Evolutionary conservation across 1,140 invertebrate species (phyloP), one percentile per base, ranked within the genome.

Genomic region (Caenorhabditis briggsae): DNA sequence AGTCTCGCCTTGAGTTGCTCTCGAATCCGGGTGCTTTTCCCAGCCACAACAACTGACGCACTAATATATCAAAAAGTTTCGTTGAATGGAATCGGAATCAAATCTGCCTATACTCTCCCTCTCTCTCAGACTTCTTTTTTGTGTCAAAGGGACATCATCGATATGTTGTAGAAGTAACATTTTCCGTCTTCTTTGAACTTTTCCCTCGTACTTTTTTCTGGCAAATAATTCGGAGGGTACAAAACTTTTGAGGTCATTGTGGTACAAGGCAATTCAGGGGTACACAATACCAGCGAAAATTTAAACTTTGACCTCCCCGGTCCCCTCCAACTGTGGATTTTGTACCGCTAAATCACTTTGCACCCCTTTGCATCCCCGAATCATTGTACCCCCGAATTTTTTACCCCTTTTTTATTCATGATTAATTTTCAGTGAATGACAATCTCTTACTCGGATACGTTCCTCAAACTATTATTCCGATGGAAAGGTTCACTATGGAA

Each of bases 401-500:
- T 46, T 43, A 43, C 33, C 5, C 5, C 12, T 43, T 18, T 16
- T 46, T n/a, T 7, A 18, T 43, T 3, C 8, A 43, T 12, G 14
- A 3, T 65, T 46, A 46, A 3, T 46, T 85, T 70, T 65, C 59
- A 64, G 50, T 55, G 53, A 46, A 89, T 89, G 89, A 89, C 89
- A 65, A 89, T 89, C 48, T 70, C 56, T 55, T 89, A 89, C 70
- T 89, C 89, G 85, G 89, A 89, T 64, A 86, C 82, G 46, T 89
- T 89, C 59, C 55, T 89, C 18, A 89, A 89, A 56, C 88, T 89
- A n/a, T 58, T 89, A 48, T 82, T 89, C 58, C 85, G 89, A 88
- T 89, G 89, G 89, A 89, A 89, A 85, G 89, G 89, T 46, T 89
- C 88, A 48, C 64, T 89, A 16, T 89, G 89, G 89, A 89, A 89